A percentile compares a stretch with the other conserved stretches of the same genome.
Evolutionary conservation across 2,888 invertebrate genomes (phyloP).

Genomic region (Tipula lateralis): DNA sequence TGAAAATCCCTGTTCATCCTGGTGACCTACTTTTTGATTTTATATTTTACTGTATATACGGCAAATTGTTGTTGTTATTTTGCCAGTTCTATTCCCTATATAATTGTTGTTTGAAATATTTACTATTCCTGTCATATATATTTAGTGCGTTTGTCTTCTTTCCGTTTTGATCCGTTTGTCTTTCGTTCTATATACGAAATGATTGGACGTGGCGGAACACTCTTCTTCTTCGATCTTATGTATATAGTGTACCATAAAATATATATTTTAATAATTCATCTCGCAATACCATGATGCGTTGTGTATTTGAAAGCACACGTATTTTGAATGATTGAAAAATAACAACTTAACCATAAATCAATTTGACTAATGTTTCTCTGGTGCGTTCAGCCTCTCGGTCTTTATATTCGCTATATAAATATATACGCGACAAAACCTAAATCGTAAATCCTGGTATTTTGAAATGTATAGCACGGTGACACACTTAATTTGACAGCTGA

Average conservation of each 20-base stretch:
- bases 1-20: constrained; percentile 4
- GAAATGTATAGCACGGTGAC: not conserved
- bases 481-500: not conserved
- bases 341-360: not conserved
- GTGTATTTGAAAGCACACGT: not conserved
- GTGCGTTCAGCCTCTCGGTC: not conserved
- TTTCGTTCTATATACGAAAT: not conserved
- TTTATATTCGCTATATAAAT: not conserved
- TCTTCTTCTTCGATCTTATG: too few relatives aligned
- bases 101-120: not conserved
- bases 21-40: constrained; percentile 19
- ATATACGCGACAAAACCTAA: not conserved
- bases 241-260: not conserved
- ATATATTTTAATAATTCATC: not conserved
- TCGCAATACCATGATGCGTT: not conserved
- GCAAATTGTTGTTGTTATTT: not conserved
- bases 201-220: not conserved
- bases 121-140: not conserved
- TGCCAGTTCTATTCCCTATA: not conserved
- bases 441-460: not conserved
- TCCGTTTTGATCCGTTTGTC: not conserved
- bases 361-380: not conserved
- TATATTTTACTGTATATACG: not conserved
- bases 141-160: constrained; percentile 11
- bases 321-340: constrained; percentile 19